Conservation (phyloP, 2,797 vertebrate genomes). For the Esox masquinongy region DNA sequence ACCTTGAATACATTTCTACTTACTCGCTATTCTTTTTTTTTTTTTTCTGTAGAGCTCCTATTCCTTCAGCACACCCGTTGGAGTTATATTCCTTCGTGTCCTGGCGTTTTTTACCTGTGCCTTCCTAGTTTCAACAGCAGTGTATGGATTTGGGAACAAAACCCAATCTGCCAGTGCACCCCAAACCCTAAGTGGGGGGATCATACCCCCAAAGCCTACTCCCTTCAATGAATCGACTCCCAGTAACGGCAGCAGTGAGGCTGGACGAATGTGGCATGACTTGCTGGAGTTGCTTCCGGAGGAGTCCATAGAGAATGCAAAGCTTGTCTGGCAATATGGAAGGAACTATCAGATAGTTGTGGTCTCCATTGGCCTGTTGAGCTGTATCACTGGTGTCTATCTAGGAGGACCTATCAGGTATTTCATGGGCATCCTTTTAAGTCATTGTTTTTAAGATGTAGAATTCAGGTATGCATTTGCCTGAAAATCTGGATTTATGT, state of each 20-base stretch:
- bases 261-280: conserved; percentile 67
- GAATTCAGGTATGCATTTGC: neutral
- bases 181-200: conserved; percentile 49
- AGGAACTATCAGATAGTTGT: conserved; percentile 81
- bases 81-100: conserved; percentile 82
- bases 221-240: conserved; percentile 53
- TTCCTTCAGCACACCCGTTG: conserved; percentile 73
- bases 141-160: conserved; percentile 65
- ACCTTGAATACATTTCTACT: neutral
- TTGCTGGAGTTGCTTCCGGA: conserved; percentile 79
- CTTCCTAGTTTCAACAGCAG: conserved; percentile 76
- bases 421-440: neutral
- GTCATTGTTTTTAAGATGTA: neutral
- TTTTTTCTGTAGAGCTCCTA: conserved; percentile 78
- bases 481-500: neutral
- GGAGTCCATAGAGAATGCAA: conserved; percentile 65
- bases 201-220: conserved; percentile 44
- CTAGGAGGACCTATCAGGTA: conserved; percentile 88
- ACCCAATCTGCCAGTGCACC: conserved; percentile 35
- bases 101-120: conserved; percentile 86
- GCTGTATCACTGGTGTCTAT: conserved; percentile 86
- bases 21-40: neutral
- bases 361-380: conserved; percentile 81
- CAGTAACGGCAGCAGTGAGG: conserved; percentile 10
- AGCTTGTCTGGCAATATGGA: conserved; percentile 79